Conservation (phyloP, 2,888 invertebrate species). For the Papilio protenor region DNA sequence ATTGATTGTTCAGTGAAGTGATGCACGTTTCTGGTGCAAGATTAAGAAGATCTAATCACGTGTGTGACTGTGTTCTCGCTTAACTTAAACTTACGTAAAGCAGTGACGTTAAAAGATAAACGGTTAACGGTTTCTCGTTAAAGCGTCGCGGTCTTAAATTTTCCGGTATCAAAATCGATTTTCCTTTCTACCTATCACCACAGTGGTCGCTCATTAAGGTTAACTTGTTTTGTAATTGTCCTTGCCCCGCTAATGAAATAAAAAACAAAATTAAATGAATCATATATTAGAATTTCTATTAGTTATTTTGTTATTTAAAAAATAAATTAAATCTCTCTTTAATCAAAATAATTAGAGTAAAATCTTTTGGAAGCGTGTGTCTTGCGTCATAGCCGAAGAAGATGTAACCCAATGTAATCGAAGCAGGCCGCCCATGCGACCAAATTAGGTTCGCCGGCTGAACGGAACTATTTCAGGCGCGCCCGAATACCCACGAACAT, state of each 20-base stretch:
- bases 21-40: slow-evolving; percentile 58
- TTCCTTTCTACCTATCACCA: not conserved
- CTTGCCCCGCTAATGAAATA: not conserved
- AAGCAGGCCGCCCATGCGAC: slow-evolving; percentile 69
- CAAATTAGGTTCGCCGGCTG: slow-evolving; percentile 84
- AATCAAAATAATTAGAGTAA: not conserved
- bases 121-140: slow-evolving; percentile 42
- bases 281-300: not conserved
- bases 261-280: not conserved
- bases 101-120: slow-evolving; percentile 10
- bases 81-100: slow-evolving; percentile 1
- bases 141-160: not conserved
- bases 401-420: slow-evolving; percentile 76
- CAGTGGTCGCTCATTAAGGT: not conserved
- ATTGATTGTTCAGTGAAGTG: slow-evolving; percentile 74
- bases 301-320: not conserved
- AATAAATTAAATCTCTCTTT: too few species aligned
- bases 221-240: not conserved
- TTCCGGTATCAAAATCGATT: slow-evolving; percentile 44
- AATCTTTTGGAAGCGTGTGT: slow-evolving; percentile 46
- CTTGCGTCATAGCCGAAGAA: slow-evolving; percentile 54
- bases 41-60: slow-evolving; percentile 57
- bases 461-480: slow-evolving; percentile 77
- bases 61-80: slow-evolving; percentile 49
- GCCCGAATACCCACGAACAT: slow-evolving; percentile 61